Base-by-base conservation (phyloP, 2,113 vertebrate genomes). In the Oncorhynchus tshawytscha region DNA sequence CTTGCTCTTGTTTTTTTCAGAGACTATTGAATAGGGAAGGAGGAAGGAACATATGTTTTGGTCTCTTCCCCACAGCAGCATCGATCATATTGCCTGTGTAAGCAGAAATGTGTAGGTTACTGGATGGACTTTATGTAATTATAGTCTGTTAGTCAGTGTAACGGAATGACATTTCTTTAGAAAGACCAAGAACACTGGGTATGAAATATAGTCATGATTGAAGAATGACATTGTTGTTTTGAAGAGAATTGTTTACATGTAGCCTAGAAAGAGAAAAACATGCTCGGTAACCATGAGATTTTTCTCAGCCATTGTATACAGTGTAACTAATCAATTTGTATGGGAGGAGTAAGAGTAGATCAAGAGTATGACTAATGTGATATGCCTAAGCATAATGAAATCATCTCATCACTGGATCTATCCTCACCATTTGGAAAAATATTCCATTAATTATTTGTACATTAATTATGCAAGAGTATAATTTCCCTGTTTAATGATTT, bases 401-500 rank as follows among this genome's bases (percentile, higher is more conserved):
- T 45, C 39, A 39, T 22, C 39, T 70, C 22, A 5, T 27, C 4
- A 27, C 24, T 1, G 20, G 45, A 48, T 67, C n/a, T 24, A 24
- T 65, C 27, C 24, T 76, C 73, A 74, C 60, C 73, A 70, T 79
- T 82, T 84, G 75, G 83, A 90, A 83, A 75, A 90, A 78, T 68
- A 78, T 90, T 84, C 60, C 76, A 82, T 90, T 92, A 92, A 90
- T 88, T 86, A 91, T 91, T 91, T 91, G 79, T 78, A 90, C 90
- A 91, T 90, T 84, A 93, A 92, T 89, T 90, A 90, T 87, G 83
- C 84, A 91, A 84, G 79, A 78, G 84, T 90, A 87, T 90, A 88
- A 91, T 93, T 93, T 84, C 88, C 84, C 90, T 88, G 87, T 90
- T 91, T 91, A 91, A 88, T 85, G 77, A 86, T 91, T 92, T 90